Evolutionary conservation across 2,113 vertebrate genomes (phyloP), one percentile per base, ranked within the genome.

Genomic region (Podarcis cretensis): DNA sequence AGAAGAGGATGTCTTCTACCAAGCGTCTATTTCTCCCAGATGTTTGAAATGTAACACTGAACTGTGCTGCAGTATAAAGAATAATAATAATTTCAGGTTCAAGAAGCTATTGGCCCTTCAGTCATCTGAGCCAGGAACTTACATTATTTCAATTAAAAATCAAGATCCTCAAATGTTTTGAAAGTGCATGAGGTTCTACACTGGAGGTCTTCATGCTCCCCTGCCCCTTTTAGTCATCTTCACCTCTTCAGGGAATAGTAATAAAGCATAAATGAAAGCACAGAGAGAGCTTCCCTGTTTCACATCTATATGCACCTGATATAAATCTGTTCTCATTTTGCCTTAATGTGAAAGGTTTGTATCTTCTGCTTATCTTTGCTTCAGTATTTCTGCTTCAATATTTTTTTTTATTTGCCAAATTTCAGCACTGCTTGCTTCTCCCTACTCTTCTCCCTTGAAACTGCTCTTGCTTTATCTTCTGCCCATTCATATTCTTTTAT

Each of bases 401-500:
- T 68, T 82, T 94, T 94, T 93, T 96, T 96, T 96, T 69, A 20
- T 95, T 96, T 95, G 90, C 91, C 92, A 91, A 92, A 78, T 92
- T 91, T 87, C 89, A 83, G 66, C 90, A 92, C 91, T 94, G 92
- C 90, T 90, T 92, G 27, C 57, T 54, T 21, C 3, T 7, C 13
- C n/a, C 37, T 10, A 10, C 32, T 37, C 16, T 80, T 89, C 91
- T 93, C 92, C 89, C 93, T 96, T 91, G 92, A 94, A 94, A 95
- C 93, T 92, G 93, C 92, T 95, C 4, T 93, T 96, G 97, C 97
- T 97, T 97, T 96, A 93, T 96, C 93, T 96, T 96, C 96, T 95
- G 91, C 86, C 96, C 96, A 95, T 97, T 97, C 96, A 98, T 96
- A 91, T 96, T 96, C 97, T 97, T 95, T 96, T 92, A 96, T 96